A percentile compares a stretch with the other conserved stretches of the same genome.
These are phyloP conservation scores for Temnothorax nylanderi DNA, from an alignment of 1,140 invertebrate genomes.

Conservation along the genomic window DNA sequence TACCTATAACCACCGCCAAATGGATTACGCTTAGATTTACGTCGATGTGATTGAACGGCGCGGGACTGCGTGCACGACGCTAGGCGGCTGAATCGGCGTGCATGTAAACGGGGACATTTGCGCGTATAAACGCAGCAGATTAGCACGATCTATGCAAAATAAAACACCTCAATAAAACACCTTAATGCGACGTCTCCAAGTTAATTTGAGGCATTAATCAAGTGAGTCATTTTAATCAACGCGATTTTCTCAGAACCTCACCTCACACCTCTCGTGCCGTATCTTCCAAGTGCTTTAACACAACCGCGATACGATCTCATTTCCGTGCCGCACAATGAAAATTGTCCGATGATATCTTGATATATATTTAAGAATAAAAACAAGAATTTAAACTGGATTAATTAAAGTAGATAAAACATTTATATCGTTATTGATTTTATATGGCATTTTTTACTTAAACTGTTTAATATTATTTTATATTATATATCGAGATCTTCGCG, in stretches of 20 bases:
- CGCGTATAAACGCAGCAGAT: conserved; percentile 28
- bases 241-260: conserved; percentile 8
- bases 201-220: conserved; percentile 46
- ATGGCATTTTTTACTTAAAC: not conserved
- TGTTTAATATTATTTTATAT: not conserved
- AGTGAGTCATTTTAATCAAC: conserved; percentile 32
- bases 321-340: conserved; percentile 23
- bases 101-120: conserved; percentile 14
- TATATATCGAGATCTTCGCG: not conserved
- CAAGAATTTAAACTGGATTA: conserved; percentile 9
- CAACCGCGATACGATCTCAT: conserved; percentile 17
- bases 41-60: conserved; percentile 35
- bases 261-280: not conserved
- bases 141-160: conserved; percentile 25
- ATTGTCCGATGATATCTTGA: not conserved
- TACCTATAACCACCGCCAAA: conserved; percentile 49
- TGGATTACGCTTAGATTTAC: conserved; percentile 61
- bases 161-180: conserved; percentile 12
- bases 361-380: not conserved
- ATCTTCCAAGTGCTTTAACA: conserved; percentile 12
- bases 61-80: not conserved
- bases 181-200: conserved; percentile 1
- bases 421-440: conserved; percentile 1
- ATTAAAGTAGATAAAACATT: conserved; percentile 15
- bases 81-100: not conserved